Base-by-base conservation (phyloP, 2,113 vertebrate species). In the Halcyon senegalensis region DNA sequence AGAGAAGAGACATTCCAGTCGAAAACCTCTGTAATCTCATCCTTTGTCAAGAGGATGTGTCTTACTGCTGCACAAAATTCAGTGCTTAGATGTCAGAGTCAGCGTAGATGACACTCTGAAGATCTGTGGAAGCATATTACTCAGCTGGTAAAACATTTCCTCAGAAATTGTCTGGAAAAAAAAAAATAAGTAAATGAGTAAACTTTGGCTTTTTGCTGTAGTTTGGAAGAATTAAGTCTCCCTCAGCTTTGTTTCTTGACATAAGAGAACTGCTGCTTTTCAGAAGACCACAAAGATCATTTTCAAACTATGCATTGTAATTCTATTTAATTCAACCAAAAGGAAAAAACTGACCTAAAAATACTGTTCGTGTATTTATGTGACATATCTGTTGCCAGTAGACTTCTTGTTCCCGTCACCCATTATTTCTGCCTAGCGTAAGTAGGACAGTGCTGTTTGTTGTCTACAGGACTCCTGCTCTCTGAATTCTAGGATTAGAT, bases 41-140 rank as follows among this genome's bases (percentile, higher is more conserved):
- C 62, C 89, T 83, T 46, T 79, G 56, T 28, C 59, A 82, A 35
- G 5, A 56, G 50, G 27, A 81, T 24, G 25, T 16, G 51, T n/a
- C 43, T 74, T 28, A 78, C 21, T 50, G 27, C 15, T 30, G 37
- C 56, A n/a, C 6, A 17, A 68, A 48, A 37, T 53, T 98, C 87
- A 98, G 87, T 98, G 98, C 89, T 98, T 99, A 73, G 99, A 99
- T 19, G 99, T 98, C 90, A 98, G 97, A 76, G 98, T 98, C 82
- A 98, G 93, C 4, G 98, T 99, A 44, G 99, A 99, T 23, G 99
- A 99, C 16, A 99, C 99, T 23, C 99, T 97, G 98, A 99, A 99
- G 98, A 99, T 99, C 97, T 99, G 99, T 46, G 99, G 99, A 91
- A 99, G 98, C 99, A 99, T 99, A 97, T 98, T 99, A 97, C 99